These are phyloP conservation scores for Nomada ruficornis DNA, from an alignment of 2,888 invertebrate genomes.

Conservation along the genomic window DNA sequence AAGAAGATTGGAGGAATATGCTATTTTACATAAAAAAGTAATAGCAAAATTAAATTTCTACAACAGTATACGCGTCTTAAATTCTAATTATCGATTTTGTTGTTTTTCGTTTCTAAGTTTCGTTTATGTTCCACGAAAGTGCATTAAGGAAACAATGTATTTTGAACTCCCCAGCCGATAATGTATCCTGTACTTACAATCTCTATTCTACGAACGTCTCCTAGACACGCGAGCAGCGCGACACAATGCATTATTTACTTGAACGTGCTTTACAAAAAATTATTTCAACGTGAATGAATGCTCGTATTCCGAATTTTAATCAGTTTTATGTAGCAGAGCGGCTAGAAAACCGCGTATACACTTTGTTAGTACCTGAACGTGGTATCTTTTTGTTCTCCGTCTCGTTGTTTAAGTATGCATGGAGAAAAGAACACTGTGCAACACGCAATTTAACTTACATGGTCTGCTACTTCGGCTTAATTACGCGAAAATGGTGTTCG, in stretches of 20 bases:
- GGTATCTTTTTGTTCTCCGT: not conserved
- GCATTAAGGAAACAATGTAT: not conserved
- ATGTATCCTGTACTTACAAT: not conserved
- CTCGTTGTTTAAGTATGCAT: not conserved
- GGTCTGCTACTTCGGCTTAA: not conserved
- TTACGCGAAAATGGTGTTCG: not conserved
- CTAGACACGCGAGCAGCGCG: not conserved
- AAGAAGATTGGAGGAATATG: too few relatives aligned
- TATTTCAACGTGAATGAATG: not conserved
- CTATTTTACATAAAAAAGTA: too few relatives aligned
- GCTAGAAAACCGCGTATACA: not conserved
- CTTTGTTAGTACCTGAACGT: not conserved
- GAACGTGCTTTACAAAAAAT: too few relatives aligned
- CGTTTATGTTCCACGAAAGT: not conserved
- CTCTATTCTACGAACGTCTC: not conserved
- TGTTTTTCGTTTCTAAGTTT: not conserved
- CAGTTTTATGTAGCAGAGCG: not conserved
- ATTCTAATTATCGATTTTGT: not conserved
- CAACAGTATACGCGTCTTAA: too few relatives aligned
- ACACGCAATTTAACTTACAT: constrained; percentile 1
- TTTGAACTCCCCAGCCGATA: not conserved
- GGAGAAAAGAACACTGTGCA: not conserved
- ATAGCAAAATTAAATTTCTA: too few relatives aligned
- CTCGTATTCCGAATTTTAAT: not conserved
- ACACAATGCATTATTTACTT: not conserved